Conservation (phyloP, 2,113 vertebrate species). For the Illadopsis cleaveri region DNA sequence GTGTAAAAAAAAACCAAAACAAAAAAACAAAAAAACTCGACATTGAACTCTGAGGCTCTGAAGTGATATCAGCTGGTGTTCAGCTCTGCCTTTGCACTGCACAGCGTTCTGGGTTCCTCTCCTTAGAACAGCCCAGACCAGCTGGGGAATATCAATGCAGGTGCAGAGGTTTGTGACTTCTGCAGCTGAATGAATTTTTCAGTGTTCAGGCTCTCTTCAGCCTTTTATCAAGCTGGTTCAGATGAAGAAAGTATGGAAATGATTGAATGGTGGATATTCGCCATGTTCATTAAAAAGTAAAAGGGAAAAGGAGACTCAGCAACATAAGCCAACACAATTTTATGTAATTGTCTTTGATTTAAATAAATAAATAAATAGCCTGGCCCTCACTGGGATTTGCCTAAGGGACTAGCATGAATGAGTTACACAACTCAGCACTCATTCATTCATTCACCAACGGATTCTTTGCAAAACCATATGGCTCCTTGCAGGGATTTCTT, state of each 20-base stretch:
- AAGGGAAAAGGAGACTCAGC: not conserved
- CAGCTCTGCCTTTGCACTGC: not conserved
- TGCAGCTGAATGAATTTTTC: not conserved
- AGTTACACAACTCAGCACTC: not conserved
- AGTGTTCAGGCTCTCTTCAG: not conserved
- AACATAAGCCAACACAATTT: not conserved
- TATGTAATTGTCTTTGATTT: not conserved
- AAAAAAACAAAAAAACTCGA: too few relatives aligned
- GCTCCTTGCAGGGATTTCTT: conserved; percentile 28
- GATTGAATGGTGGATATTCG: not conserved
- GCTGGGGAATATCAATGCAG: not conserved
- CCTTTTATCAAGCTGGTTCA: not conserved
- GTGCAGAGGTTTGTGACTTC: not conserved
- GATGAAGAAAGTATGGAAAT: not conserved
- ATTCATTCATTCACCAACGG: not conserved
- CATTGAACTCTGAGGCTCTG: not conserved
- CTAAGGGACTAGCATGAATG: not conserved
- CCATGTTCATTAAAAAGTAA: not conserved
- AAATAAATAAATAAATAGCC: not conserved
- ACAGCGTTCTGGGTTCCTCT: not conserved
- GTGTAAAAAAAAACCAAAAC: not conserved
- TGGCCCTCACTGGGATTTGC: not conserved
- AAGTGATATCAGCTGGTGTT: not conserved
- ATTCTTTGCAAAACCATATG: conserved; percentile 28
- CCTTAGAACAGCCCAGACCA: not conserved